Evolutionary conservation across 2,888 invertebrate genomes (phyloP).

Genomic region (Mythimna vitellina): DNA sequence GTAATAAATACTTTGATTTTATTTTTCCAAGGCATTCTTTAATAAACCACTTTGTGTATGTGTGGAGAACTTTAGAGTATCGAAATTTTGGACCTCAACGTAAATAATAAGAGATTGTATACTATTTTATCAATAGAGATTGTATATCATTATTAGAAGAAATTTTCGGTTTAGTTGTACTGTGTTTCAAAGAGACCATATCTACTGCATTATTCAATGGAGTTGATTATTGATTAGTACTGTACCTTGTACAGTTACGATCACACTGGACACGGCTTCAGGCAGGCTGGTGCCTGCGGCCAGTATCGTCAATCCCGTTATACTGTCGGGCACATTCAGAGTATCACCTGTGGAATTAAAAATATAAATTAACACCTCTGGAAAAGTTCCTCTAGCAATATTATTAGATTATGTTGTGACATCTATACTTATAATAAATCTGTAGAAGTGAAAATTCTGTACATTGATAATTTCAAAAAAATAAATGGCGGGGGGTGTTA

Average conservation of each 20-base stretch:
- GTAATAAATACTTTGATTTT: too few species aligned
- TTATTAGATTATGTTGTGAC: neutral
- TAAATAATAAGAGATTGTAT: neutral
- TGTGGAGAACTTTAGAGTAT: neutral
- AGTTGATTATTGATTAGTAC: neutral
- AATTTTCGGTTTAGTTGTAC: neutral
- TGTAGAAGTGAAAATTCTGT: too few species aligned
- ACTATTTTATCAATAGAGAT: too few species aligned
- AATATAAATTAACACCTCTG: neutral
- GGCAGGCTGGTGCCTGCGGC: constrained; percentile 97
- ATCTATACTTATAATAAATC: too few species aligned
- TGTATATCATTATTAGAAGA: too few species aligned
- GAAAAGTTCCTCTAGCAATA: neutral
- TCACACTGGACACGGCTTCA: constrained; percentile 96
- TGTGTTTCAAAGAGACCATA: neutral
- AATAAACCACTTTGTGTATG: neutral
- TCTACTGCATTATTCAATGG: neutral
- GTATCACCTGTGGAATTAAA: constrained; percentile 92
- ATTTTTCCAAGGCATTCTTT: neutral
- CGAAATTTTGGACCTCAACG: neutral
- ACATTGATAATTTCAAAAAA: too few species aligned
- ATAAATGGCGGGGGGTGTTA: too few species aligned
- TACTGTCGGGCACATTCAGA: constrained; percentile 95
- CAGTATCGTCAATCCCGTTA: constrained; percentile 95
- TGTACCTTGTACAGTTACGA: constrained; percentile 95